These are phyloP conservation scores for Marmota monax DNA, from an alignment of 2,113 vertebrate genomes.

Conservation along the genomic window DNA sequence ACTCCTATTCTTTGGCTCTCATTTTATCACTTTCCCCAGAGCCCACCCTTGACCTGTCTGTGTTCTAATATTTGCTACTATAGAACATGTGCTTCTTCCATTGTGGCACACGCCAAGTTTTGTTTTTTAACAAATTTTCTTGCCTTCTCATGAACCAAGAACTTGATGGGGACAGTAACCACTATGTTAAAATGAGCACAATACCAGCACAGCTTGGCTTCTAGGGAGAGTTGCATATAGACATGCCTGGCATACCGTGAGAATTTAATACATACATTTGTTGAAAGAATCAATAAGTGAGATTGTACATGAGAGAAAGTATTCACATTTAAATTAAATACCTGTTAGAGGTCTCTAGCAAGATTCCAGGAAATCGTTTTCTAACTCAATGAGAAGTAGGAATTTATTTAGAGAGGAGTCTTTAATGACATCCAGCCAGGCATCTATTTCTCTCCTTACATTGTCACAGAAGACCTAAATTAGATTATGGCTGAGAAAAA, in stretches of 20 bases:
- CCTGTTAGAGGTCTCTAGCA: constrained; percentile 14
- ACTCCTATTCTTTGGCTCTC: not conserved
- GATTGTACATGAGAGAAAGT: constrained; percentile 32
- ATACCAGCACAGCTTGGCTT: not conserved
- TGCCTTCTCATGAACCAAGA: not conserved
- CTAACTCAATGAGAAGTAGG: constrained; percentile 22
- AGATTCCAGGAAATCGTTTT: constrained; percentile 61
- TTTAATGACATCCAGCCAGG: constrained; percentile 16
- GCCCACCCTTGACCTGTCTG: not conserved
- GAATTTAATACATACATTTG: not conserved
- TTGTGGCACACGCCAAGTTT: not conserved
- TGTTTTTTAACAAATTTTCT: not conserved
- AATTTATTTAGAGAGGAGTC: constrained; percentile 28
- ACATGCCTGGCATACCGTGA: not conserved
- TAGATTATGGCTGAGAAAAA: constrained; percentile 62
- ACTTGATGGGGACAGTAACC: not conserved
- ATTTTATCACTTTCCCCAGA: not conserved
- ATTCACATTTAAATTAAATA: constrained; percentile 54
- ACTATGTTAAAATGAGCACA: not conserved
- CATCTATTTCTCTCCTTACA: not conserved
- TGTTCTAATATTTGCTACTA: not conserved
- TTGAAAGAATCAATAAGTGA: constrained; percentile 39
- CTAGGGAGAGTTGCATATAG: not conserved
- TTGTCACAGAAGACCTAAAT: constrained; percentile 52
- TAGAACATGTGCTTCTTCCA: not conserved